Evolutionary conservation across 2,113 vertebrate species (phyloP).

Genomic region (Callospermophilus lateralis): DNA sequence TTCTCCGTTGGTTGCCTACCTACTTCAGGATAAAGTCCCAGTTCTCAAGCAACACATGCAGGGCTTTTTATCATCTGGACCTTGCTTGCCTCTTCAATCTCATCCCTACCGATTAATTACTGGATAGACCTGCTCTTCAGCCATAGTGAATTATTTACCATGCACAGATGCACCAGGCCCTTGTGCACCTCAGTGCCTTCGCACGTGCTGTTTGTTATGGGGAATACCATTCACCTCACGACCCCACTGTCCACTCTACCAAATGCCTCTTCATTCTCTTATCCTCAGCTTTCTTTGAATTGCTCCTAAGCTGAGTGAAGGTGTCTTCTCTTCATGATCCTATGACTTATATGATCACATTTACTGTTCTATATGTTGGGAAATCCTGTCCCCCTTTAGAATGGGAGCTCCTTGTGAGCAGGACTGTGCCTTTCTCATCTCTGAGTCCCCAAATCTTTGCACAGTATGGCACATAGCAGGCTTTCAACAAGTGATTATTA

Average conservation of each 20-base stretch:
- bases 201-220: not conserved
- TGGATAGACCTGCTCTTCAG: not conserved
- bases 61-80: not conserved
- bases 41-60: not conserved
- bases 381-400: slow-evolving; percentile 29
- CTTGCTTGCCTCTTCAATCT: not conserved
- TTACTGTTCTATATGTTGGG: slow-evolving; percentile 11
- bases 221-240: not conserved
- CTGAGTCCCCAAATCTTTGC: slow-evolving; percentile 64
- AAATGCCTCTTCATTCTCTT: not conserved
- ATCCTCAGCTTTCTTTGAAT: slow-evolving; percentile 29
- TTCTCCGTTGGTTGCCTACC: not conserved
- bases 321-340: not conserved
- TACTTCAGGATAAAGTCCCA: not conserved
- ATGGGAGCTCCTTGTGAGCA: slow-evolving; percentile 66
- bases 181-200: not conserved
- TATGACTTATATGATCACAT: not conserved
- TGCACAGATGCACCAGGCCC: not conserved
- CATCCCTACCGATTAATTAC: not conserved
- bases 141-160: not conserved
- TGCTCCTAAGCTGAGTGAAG: slow-evolving; percentile 34
- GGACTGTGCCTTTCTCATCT: slow-evolving; percentile 44
- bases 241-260: not conserved
- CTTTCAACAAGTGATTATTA: slow-evolving; percentile 72
- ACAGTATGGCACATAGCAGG: slow-evolving; percentile 52